Evolutionary conservation across 1,140 invertebrate species (phyloP).

Genomic region (Bursaphelenchus mucronatus): DNA sequence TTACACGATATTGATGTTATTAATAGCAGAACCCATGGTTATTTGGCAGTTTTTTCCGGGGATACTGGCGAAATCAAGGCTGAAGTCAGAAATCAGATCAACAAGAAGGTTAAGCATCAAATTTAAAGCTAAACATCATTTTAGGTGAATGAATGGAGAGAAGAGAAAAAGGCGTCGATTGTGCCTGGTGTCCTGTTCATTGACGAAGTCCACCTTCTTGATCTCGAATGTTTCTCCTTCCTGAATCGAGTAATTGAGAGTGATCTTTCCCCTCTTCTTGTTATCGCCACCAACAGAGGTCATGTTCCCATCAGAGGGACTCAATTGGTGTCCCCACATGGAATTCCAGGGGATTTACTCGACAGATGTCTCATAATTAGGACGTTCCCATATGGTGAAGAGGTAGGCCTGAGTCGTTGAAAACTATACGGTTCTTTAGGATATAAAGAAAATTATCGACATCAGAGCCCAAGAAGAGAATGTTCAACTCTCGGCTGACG

Average conservation of each 20-base stretch:
- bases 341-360: constrained; percentile 88
- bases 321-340: constrained; percentile 86
- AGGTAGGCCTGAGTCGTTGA: constrained; percentile 55
- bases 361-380: constrained; percentile 87
- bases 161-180: constrained; percentile 97
- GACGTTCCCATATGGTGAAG: constrained; percentile 80
- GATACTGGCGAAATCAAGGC: constrained; percentile 98
- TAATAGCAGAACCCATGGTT: constrained; percentile 68
- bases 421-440: constrained; percentile 34
- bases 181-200: constrained; percentile 77
- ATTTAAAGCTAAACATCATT: constrained; percentile 10
- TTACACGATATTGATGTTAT: constrained; percentile 94
- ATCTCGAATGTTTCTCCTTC: constrained; percentile 97
- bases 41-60: constrained; percentile 90
- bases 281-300: constrained; percentile 98
- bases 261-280: constrained; percentile 92
- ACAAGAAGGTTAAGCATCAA: constrained; percentile 72
- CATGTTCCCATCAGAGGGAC: constrained; percentile 85
- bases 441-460: constrained; percentile 46
- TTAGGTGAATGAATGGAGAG: constrained; percentile 84
- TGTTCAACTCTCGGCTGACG: constrained; percentile 87
- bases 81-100: constrained; percentile 96
- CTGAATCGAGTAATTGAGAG: constrained; percentile 90
- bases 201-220: constrained; percentile 88
- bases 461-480: constrained; percentile 79